A percentile compares a stretch with the other conserved stretches of the same genome.
Conservation (phyloP, 2,113 vertebrate species). For the Aplodontia rufa region DNA sequence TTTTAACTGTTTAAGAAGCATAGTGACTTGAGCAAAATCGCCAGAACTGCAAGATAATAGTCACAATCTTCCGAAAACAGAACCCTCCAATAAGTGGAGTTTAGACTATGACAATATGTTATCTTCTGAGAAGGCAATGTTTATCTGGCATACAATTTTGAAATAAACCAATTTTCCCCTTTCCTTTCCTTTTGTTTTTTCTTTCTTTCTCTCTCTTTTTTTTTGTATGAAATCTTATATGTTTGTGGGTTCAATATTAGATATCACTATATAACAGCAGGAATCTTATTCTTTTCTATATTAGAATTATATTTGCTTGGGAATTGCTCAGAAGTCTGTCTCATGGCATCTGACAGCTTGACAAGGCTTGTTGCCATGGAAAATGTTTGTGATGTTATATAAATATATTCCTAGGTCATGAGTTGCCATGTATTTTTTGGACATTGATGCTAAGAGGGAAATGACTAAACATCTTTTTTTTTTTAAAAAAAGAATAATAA, state of each 20-base stretch:
- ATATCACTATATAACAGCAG: background rate
- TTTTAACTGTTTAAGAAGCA: background rate
- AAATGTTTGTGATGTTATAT: constrained; percentile 85
- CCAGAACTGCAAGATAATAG: background rate
- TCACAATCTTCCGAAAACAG: background rate
- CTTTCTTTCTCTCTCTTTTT: background rate
- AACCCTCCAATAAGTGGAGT: background rate
- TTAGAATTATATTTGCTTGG: constrained; percentile 83
- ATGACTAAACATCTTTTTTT: constrained; percentile 81
- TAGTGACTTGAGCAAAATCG: background rate
- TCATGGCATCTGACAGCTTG: constrained; percentile 83
- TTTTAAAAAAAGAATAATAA: constrained; percentile 76
- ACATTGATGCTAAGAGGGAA: constrained; percentile 80
- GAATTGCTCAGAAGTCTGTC: constrained; percentile 81
- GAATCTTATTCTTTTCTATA: constrained; percentile 72
- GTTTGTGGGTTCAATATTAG: constrained; percentile 24
- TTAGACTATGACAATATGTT: background rate
- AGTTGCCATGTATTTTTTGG: constrained; percentile 84
- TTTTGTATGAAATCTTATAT: background rate
- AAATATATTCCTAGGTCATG: constrained; percentile 85
- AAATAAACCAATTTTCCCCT: background rate
- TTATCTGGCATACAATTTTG: background rate
- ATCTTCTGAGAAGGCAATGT: background rate
- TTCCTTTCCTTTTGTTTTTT: too few relatives aligned
- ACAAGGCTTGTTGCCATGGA: constrained; percentile 85